phyloP scores from a whole-genome alignment of 2,113 vertebrate genomes.

The Pelusios castaneus region DNA sequence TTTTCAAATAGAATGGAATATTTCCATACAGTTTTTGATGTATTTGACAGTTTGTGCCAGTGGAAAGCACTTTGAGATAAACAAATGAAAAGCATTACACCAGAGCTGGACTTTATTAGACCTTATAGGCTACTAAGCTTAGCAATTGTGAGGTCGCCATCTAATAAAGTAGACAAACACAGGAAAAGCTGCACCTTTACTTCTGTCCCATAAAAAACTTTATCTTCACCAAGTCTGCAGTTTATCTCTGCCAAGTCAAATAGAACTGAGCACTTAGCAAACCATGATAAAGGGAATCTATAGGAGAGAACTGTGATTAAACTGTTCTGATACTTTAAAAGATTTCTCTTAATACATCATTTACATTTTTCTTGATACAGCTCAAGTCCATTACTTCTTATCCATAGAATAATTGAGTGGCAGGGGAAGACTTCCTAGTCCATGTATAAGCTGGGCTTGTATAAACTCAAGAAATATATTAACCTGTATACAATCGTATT shows the following conservation, averaged over 20 bases:
- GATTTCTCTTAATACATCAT: background rate
- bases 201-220: background rate
- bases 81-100: background rate
- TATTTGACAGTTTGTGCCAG: background rate
- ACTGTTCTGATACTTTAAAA: background rate
- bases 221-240: background rate
- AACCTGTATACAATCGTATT: background rate
- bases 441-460: background rate
- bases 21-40: background rate
- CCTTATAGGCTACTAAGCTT: background rate
- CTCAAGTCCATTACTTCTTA: background rate
- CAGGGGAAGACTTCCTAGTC: background rate
- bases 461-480: conserved; percentile 24
- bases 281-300: background rate
- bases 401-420: background rate
- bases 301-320: background rate
- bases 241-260: background rate
- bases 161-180: background rate
- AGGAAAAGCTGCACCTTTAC: background rate
- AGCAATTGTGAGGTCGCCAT: background rate
- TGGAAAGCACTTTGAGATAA: background rate
- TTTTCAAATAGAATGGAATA: background rate
- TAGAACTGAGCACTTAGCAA: background rate
- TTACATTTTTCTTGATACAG: background rate
- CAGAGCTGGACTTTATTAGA: background rate